These are phyloP conservation scores for Austrolebias charrua DNA, from an alignment of 2,797 vertebrate species.

Conservation along the genomic window DNA sequence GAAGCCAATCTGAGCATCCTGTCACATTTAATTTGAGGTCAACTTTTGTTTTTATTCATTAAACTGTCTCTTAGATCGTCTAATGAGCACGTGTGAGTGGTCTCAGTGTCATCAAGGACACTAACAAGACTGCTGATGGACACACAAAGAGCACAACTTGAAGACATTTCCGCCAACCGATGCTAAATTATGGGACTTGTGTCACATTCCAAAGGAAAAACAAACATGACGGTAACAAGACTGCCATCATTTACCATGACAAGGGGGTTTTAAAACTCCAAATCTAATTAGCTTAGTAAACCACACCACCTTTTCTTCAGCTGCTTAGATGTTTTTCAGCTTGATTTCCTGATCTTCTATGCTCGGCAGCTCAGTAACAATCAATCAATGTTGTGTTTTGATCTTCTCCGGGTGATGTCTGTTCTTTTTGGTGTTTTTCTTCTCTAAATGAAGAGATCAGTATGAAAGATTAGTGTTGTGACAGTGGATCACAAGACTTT, in stretches of 20 bases:
- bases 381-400: constrained; percentile 46
- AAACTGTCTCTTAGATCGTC: constrained; percentile 36
- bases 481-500: background rate
- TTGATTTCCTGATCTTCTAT: constrained; percentile 42
- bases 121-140: constrained; percentile 53
- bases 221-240: constrained; percentile 16
- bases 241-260: constrained; percentile 16
- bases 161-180: constrained; percentile 7
- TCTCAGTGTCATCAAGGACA: constrained; percentile 46
- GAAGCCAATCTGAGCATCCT: constrained; percentile 36
- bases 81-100: constrained; percentile 35
- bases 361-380: constrained; percentile 28
- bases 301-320: constrained; percentile 10
- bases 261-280: background rate
- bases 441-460: constrained; percentile 48
- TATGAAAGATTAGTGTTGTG: constrained; percentile 10
- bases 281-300: constrained; percentile 12
- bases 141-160: constrained; percentile 26
- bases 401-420: constrained; percentile 44
- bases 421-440: constrained; percentile 30
- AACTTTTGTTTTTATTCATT: constrained; percentile 42
- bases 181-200: constrained; percentile 32
- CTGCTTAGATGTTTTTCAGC: constrained; percentile 29
- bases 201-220: constrained; percentile 31
- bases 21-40: constrained; percentile 51